Evolutionary conservation across 1,140 invertebrate genomes (phyloP), one percentile per base, ranked within the genome.

Genomic region (Drosophila simulans): DNA sequence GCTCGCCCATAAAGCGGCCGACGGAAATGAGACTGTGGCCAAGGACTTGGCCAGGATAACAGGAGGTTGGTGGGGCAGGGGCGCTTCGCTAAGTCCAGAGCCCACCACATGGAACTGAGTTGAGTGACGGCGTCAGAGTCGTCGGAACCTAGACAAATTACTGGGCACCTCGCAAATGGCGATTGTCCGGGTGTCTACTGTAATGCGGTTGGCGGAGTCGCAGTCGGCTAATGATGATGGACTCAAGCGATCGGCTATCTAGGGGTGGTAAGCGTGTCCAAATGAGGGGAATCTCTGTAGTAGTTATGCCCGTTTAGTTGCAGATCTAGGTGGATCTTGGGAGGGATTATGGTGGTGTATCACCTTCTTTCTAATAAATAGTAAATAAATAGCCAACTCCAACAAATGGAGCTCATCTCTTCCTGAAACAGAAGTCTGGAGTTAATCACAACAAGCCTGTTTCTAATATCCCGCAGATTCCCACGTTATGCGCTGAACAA

Each of bases 401-500:
- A 17, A 17, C 17, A 17, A 17, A 17, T 17, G 17, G 17, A 17
- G 17, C 17, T 3, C 35, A 37, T 13, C 12, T 37, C 35, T 13
- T 4, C 7, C 27, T 0, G 7, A 1, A 31, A 31, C 8, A 31
- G 27, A 7, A 7, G 27, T 31, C 1, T 8, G 8, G 7, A 31
- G 7, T 31, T 0, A 31, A 10, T 31, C 31, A 10, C 1, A 31
- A 0, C 27, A 31, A 31, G 31, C 8, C 7, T 31, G 2, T 10
- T 31, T 31, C 31, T 31, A 45, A 10, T 2, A 15, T 1, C 31
- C 10, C 17, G 22, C 48, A 55, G 35, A 53, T 62, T 85, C 82
- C 82, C 82, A 85, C 81, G 82, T 69, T 77, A 68, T 71, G 81
- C 40, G 81, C 65, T 81, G 49, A 57, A 27, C 69, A 62, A 77